phyloP scores from a whole-genome alignment of 1,140 invertebrate species.

The Caenorhabditis elegans region WBcel235 BX284606.5:9339501-9340000 shows the following conservation, averaged over 20 bases:
- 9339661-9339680: neutral
- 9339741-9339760: constrained; percentile 97
- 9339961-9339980: constrained; percentile 86
- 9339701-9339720: neutral
- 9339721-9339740: constrained; percentile 44
- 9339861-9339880: constrained; percentile 90
- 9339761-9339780: constrained; percentile 94
- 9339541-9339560: constrained; percentile 96
- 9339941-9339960: constrained; percentile 73
- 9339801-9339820: constrained; percentile 97
- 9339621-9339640: no score
- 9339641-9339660: no score
- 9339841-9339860: constrained; percentile 64
- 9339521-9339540: constrained; percentile 99
- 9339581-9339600: no score
- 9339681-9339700: neutral
- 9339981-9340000: constrained; percentile 99
- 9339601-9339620: no score
- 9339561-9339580: no score
- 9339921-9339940: constrained; percentile 96
- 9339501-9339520: constrained; percentile 90
- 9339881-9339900: constrained; percentile 99
- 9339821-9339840: constrained; percentile 88
- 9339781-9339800: constrained; percentile 97
- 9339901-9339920: constrained; percentile 96